Base-by-base conservation (phyloP, 2,113 vertebrate species). In the Phalacrocorax carbo region DNA sequence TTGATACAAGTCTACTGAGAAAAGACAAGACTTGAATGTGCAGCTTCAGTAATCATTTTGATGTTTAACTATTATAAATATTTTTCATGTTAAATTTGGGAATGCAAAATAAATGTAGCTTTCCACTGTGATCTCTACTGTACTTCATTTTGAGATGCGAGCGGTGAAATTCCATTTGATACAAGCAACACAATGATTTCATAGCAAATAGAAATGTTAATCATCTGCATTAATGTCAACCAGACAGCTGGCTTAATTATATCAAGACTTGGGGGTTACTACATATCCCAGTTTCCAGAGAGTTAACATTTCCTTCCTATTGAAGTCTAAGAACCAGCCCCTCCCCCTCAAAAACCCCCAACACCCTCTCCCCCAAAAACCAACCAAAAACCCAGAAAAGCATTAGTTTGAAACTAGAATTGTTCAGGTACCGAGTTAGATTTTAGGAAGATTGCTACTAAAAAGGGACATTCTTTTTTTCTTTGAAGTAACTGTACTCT, bases 11-110 rank as follows among this genome's bases (percentile, higher is more conserved):
- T 88, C 95, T 92, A 86, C 69, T n/a, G 90, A 94, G 91, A 44
- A 93, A 96, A 95, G 87, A 93, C 44, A 93, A 49, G 42, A 95
- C 80, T 81, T 94, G 68, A 96, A 96, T 80, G 78, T 58, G 86
- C 51, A 82, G 88, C 62, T 94, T 94, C 90, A 34, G 13, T 60
- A 88, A 95, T 96, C 30, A 49, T 93, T 96, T 96, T 96, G 82
- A 96, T 78, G 89, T 30, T 76, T 36, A 97, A 94, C 40, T 64
- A 30, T 19, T 49, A 58, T 17, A 81, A 88, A 94, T 83, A 80
- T 3, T 94, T 91, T 52, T 62, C 77, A 64, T 42, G 49, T 66
- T 65, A 83, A 95, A 94, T 73, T 69, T 80, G 5, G 29, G 91
- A 96, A 86, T 19, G 30, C 52, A 87, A 96, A 97, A 87, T 23